Evolutionary conservation across 2,888 invertebrate species (phyloP).

Genomic region (Abrostola triplasia): DNA sequence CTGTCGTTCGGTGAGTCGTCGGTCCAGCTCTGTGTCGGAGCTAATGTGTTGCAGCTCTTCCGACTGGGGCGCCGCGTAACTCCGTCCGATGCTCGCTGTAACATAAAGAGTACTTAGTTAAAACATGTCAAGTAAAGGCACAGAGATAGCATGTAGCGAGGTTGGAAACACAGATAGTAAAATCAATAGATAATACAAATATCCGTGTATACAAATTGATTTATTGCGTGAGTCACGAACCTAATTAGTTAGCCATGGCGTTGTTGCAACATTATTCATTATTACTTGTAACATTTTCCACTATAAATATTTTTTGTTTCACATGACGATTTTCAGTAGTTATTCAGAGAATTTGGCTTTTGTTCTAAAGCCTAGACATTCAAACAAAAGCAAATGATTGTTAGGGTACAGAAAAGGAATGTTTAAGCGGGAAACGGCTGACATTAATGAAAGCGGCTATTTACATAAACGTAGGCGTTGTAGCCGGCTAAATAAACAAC

Average conservation of each 20-base stretch:
- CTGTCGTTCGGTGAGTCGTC: conserved; percentile 70
- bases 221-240: conserved; percentile 18
- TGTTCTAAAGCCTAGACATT: conserved; percentile 1
- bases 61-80: conserved; percentile 76
- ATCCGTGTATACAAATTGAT: conserved; percentile 8
- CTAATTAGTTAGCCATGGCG: conserved; percentile 9
- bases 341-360: background rate
- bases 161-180: conserved; percentile 13
- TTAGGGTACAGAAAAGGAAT: conserved; percentile 27
- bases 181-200: conserved; percentile 37
- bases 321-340: background rate
- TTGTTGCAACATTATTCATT: conserved; percentile 24
- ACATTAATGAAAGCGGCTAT: conserved; percentile 33
- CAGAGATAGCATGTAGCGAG: background rate
- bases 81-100: conserved; percentile 75
- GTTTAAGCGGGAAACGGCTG: conserved; percentile 17
- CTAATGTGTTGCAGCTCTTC: conserved; percentile 72
- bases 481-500: conserved; percentile 29
- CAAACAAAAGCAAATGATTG: conserved; percentile 12
- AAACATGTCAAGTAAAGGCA: conserved; percentile 13
- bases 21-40: conserved; percentile 66
- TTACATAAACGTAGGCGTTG: conserved; percentile 36
- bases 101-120: conserved; percentile 36
- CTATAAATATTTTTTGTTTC: background rate
- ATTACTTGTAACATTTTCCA: conserved; percentile 12